Percentiles rank a stretch among this genome's conserved stretches.
Evolutionary conservation across 2,888 invertebrate species (phyloP).

Genomic region (Caprella mutica): DNA sequence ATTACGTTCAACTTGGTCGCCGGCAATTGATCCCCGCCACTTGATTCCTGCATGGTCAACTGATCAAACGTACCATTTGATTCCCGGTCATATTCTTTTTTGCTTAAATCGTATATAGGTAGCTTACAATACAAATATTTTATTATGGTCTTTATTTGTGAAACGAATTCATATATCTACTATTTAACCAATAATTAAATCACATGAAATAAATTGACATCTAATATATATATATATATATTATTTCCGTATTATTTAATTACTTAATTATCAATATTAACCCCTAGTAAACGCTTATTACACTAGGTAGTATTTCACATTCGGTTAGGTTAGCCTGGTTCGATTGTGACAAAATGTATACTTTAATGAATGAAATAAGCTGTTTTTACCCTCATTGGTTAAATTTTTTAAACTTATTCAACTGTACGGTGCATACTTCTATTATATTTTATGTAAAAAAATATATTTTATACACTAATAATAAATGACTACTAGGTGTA

Average conservation of each 20-base stretch:
- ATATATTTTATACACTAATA: background rate
- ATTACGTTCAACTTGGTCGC: no score
- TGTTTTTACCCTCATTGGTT: background rate
- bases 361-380: background rate
- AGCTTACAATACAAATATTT: background rate
- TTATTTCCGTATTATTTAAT: background rate
- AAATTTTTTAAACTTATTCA: constrained; percentile 1
- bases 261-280: constrained; percentile 7
- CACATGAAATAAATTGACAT: background rate
- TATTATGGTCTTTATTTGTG: background rate
- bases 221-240: constrained; percentile 9
- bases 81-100: no score
- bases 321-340: no score
- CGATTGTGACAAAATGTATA: background rate
- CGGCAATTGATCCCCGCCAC: no score
- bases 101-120: no score
- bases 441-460: background rate
- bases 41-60: no score
- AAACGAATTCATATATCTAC: background rate
- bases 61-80: no score
- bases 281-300: no score
- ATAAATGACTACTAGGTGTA: background rate
- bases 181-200: background rate
- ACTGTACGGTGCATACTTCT: background rate
- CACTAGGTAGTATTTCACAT: no score